These are phyloP conservation scores for Spodoptera exigua DNA, from an alignment of 2,888 invertebrate genomes.

Conservation along the genomic window DNA sequence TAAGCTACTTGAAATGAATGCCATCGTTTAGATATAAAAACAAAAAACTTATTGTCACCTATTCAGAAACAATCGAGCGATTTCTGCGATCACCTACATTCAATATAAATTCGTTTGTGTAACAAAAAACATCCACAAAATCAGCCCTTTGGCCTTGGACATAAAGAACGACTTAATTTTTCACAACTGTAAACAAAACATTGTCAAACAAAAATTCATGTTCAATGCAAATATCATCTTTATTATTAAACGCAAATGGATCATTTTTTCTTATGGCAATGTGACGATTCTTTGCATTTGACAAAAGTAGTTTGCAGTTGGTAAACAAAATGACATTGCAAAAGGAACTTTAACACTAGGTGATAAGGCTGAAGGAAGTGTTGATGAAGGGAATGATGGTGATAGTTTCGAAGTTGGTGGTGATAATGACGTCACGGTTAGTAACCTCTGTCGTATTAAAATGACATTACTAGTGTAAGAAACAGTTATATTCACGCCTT, in stretches of 20 bases:
- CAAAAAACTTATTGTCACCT: constrained; percentile 86
- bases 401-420: constrained; percentile 60
- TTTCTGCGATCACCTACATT: constrained; percentile 71
- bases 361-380: constrained; percentile 33
- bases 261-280: constrained; percentile 67
- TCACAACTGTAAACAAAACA: constrained; percentile 25
- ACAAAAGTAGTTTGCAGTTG: constrained; percentile 26
- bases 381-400: constrained; percentile 15
- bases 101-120: neutral
- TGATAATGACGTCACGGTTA: constrained; percentile 85
- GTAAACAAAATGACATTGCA: constrained; percentile 23
- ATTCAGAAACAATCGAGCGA: constrained; percentile 82
- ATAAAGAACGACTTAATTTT: constrained; percentile 36
- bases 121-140: constrained; percentile 18
- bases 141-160: constrained; percentile 35
- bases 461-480: constrained; percentile 83
- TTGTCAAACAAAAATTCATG: constrained; percentile 26
- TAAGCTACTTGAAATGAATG: constrained; percentile 86
- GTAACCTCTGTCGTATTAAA: constrained; percentile 82
- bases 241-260: constrained; percentile 66
- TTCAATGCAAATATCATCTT: constrained; percentile 67
- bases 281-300: constrained; percentile 56
- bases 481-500: constrained; percentile 83
- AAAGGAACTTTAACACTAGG: constrained; percentile 52
- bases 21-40: constrained; percentile 71